phyloP scores from a whole-genome alignment of 2,888 invertebrate species.

The Plagodis dolabraria region DNA sequence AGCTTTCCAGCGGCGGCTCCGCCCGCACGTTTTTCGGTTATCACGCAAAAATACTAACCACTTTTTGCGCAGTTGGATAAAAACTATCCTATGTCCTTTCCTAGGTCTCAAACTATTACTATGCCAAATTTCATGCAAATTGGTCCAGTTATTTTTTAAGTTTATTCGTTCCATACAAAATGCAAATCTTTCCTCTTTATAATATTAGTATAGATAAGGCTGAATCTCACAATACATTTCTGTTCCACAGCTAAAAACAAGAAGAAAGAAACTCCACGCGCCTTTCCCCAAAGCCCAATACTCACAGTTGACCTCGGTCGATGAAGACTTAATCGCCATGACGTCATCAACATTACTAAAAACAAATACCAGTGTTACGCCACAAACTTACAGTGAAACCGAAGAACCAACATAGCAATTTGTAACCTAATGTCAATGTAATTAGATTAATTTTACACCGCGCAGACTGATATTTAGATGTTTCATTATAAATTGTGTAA shows the following conservation, averaged over 20 bases:
- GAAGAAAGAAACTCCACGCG: conserved; percentile 58
- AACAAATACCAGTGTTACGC: conserved; percentile 46
- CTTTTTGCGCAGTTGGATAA: no score
- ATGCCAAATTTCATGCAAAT: no score
- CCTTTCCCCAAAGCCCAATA: conserved; percentile 71
- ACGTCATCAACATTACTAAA: conserved; percentile 62
- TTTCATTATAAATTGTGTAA: conserved; percentile 63
- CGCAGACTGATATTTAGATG: conserved; percentile 81
- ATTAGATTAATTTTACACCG: conserved; percentile 72
- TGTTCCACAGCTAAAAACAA: conserved; percentile 62
- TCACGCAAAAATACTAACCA: no score
- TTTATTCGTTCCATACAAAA: no score
- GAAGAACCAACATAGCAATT: conserved; percentile 79
- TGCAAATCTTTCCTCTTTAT: no score
- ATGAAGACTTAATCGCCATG: conserved; percentile 69
- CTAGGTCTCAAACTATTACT: no score
- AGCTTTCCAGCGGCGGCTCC: no score
- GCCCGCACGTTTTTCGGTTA: no score
- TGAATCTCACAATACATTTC: not conserved
- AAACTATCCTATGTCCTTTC: no score
- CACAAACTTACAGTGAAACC: conserved; percentile 54
- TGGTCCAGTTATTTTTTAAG: no score
- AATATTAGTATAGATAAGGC: no score
- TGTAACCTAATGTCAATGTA: conserved; percentile 57
- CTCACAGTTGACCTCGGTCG: conserved; percentile 74